Evolutionary conservation across 1,140 invertebrate species (phyloP), one percentile per base, ranked within the genome.

Genomic region (Microplitis mediator): DNA sequence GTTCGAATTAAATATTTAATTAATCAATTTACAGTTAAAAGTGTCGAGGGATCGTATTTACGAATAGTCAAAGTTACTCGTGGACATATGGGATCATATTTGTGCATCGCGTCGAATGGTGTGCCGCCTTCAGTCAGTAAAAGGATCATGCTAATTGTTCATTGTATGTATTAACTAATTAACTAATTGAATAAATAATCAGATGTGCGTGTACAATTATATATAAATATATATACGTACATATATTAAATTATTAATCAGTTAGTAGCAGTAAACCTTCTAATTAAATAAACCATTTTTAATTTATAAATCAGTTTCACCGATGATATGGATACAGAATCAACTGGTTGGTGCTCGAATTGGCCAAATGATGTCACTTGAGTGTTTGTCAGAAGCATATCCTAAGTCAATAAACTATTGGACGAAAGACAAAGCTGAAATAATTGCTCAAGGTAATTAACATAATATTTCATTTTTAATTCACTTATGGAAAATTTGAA

Each of bases 91-190:
- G 95, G 95, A 52, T 91, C 94, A 16, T 96, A 96, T 84, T 88
- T 97, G 23, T 97, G 95, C 86, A 96, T 97, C 74, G 95, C 94
- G 34, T 89, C 89, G 35, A 95, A 95, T 80, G 94, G 94, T 13
- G 92, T 96, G 2, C 95, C 95, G 39, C 95, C 95, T 14, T 92
- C 93, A 4, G 93, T 96, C 78, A 95, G 93, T 88, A 96, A 96
- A 86, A 89, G 95, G 79, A 93, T 97, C 76, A 93, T 92, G 86
- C 90, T 97, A 73, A 92, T 94, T 76, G 94, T 96, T 58, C 94
- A 96, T 81, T 97, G 94, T 96, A 88, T 94, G 94, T 90, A 79
- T 35, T 66, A 32, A 66, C 39, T 16, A 45, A 45, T 11, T 45
- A 45, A 45, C 39, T 45, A 9, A 4, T 3, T 39, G 11, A 45